Evolutionary conservation across 2,113 vertebrate genomes (phyloP), one percentile per base, ranked within the genome.

Genomic region (Cettia cetti): DNA sequence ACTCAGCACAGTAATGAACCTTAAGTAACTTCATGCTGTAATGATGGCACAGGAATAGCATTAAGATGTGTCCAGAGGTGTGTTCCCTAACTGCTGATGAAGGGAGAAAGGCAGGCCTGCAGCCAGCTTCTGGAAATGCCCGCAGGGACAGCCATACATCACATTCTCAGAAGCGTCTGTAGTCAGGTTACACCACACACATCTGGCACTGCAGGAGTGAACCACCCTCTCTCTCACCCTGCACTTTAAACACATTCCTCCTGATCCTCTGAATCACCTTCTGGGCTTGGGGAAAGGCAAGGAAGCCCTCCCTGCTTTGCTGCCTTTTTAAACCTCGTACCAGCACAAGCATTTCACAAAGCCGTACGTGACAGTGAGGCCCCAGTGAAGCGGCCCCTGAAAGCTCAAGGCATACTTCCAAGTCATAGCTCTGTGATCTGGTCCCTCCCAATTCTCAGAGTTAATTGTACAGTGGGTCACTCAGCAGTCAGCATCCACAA

Each of bases 31-130:
- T 50, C 60, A 68, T 13, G 49, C 79, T 72, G 64, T 71, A 92
- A 71, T 2, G 30, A 81, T 47, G 53, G 72, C 72, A 78, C 47
- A 83, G 90, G 63, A 88, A 60, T 11, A 93, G 56, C 92, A 90
- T 68, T 68, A 93, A 75, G 72, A 92, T 8, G 50, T 61, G 82
- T 89, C 93, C 72, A 94, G 93, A 92, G 72, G 86, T 93, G 65
- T 0, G 2, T 59, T 93, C 59, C 65, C 69, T 27, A 75, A 39
- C 23, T 89, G 90, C 85, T 94, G 90, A 86, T 68, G 76, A 70
- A 77, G 74, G 66, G 37, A 93, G 69, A 88, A 94, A 68, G 82
- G 56, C 60, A 81, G 47, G 42, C 47, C 76, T 6, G 14, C 79
- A 83, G 90, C 40, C 60, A 83, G 93, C 71, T 82, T 23, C 85